Base-by-base conservation (phyloP, 2,113 vertebrate genomes). In the Brachirus orientalis region DNA sequence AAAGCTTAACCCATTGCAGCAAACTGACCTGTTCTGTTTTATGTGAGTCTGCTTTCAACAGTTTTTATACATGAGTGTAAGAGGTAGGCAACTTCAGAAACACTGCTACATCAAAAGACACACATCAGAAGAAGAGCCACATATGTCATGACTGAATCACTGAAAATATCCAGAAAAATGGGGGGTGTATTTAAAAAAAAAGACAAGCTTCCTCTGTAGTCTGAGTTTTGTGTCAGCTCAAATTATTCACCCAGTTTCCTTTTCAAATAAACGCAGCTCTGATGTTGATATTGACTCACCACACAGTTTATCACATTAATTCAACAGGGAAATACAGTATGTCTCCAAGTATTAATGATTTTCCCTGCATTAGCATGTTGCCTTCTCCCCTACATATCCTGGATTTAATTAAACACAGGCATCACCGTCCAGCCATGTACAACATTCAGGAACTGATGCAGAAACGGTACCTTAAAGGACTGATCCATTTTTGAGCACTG, bases 341-440 rank as follows among this genome's bases (percentile, higher is more conserved):
- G 59, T 66, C 61, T 47, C 56, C 46, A 44, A 38, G 56, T 79
- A 72, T 64, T 67, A 63, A 58, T 68, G 63, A 46, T 18, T 41
- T 47, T 56, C 43, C 48, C 41, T 50, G 51, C 47, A 35, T 72
- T 47, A n/a, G n/a, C n/a, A n/a, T n/a, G n/a, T n/a, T n/a, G n/a
- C n/a, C n/a, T n/a, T n/a, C n/a, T 62, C 28, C 46, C 22, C 33
- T 52, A 20, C 35, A 2, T 83, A n/a, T 72, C 70, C 74, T 54
- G 65, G 28, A 33, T 82, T 80, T 72, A 55, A 85, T 80, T 69
- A 80, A 85, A 77, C 48, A n/a, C 51, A 38, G 22, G 33, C 62
- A 0, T 36, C 73, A 41, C 54, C 52, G 73, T 58, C 37, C 45
- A 38, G 19, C 41, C 65, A 8, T 56, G 65, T 73, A 51, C 69